A percentile compares a stretch with the other conserved stretches of the same genome.
These are phyloP conservation scores for Antedon mediterranea DNA, from an alignment of 53 echinoderm and acorn worm species.

Conservation along the genomic window DNA sequence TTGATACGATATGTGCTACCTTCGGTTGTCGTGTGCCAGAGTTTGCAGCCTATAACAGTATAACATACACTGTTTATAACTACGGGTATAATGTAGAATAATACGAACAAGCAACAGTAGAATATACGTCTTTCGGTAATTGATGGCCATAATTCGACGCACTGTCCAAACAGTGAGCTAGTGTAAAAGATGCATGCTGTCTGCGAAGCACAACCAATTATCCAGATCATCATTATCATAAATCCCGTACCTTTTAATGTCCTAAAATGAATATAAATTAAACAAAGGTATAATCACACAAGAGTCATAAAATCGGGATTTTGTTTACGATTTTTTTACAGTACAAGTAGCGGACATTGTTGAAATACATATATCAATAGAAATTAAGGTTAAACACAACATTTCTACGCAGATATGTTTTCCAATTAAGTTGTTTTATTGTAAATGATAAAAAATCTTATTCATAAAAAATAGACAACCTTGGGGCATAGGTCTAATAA, in stretches of 20 bases:
- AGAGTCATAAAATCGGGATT: too few relatives aligned
- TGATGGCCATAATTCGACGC: neutral
- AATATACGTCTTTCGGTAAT: neutral
- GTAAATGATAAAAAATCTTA: too few relatives aligned
- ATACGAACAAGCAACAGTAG: conserved; percentile 11
- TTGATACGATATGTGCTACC: neutral
- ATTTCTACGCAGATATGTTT: too few relatives aligned
- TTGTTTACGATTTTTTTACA: too few relatives aligned
- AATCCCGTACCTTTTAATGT: neutral
- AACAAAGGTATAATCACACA: neutral
- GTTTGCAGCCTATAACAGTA: conserved; percentile 68
- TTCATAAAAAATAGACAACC: too few relatives aligned
- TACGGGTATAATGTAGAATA: conserved; percentile 65
- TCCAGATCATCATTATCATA: neutral
- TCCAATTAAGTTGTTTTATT: too few relatives aligned
- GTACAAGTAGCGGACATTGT: too few relatives aligned
- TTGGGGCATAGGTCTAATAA: too few relatives aligned
- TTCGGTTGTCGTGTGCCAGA: conserved; percentile 30
- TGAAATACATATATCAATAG: too few relatives aligned
- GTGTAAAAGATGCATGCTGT: neutral
- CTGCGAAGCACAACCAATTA: neutral
- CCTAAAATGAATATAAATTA: too few relatives aligned
- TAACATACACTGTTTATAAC: conserved; percentile 76
- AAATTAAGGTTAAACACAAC: too few relatives aligned
- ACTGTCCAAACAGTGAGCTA: neutral